These are phyloP conservation scores for Bombus huntii DNA, from an alignment of 1,140 invertebrate species.

Conservation along the genomic window DNA sequence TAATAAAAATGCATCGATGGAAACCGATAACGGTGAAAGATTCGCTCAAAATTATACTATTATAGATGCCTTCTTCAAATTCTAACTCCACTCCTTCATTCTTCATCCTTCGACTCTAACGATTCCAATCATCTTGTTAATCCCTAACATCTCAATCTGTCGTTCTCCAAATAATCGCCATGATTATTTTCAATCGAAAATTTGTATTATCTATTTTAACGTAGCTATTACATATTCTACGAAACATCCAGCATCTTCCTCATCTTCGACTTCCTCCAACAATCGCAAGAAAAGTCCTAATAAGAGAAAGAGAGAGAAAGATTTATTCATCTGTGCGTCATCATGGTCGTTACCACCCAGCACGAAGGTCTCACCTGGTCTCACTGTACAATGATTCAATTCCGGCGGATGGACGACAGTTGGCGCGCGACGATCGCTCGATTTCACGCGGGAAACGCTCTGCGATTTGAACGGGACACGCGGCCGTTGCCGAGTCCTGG, in stretches of 20 bases:
- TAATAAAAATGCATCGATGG: too few species aligned
- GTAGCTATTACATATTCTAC: too few species aligned
- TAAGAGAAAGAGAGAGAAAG: neutral
- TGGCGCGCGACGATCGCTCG: constrained; percentile 9
- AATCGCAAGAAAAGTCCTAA: neutral
- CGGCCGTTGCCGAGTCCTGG: neutral
- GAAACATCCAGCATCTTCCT: neutral
- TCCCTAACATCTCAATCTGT: too few species aligned
- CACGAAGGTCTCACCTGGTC: neutral
- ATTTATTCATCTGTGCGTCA: neutral
- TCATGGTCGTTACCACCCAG: neutral
- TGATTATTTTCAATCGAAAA: too few species aligned
- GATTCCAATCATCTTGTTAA: too few species aligned
- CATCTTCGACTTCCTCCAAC: neutral
- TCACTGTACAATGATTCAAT: neutral
- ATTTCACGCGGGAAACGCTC: constrained; percentile 21
- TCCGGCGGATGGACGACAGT: neutral
- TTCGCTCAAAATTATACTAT: too few species aligned
- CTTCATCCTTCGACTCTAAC: too few species aligned
- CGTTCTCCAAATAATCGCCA: too few species aligned
- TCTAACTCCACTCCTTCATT: too few species aligned
- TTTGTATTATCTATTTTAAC: too few species aligned
- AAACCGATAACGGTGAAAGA: too few species aligned
- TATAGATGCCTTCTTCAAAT: too few species aligned
- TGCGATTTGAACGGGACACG: neutral